Evolutionary conservation across 1,140 invertebrate species (phyloP).

Genomic region (Apocrypta bakeri): DNA sequence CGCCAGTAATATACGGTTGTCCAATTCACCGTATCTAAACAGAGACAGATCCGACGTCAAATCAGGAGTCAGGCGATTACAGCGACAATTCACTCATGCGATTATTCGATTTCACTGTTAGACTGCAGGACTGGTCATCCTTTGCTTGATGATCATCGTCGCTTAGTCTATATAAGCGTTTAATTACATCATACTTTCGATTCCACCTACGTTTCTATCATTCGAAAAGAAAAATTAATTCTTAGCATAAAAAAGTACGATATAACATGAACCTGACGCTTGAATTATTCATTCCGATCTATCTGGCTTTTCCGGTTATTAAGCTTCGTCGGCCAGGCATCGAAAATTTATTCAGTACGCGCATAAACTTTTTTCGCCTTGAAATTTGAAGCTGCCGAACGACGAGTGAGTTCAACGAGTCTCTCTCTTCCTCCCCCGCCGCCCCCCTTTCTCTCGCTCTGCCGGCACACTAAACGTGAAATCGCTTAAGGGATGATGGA

Average conservation of each 20-base stretch:
- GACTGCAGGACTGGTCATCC: too few species aligned
- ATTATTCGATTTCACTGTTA: conserved; percentile 24
- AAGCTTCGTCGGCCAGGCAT: conserved; percentile 4
- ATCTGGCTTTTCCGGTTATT: conserved; percentile 33
- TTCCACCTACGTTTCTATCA: too few species aligned
- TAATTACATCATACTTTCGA: too few species aligned
- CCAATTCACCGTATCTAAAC: conserved; percentile 53
- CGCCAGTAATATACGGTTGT: conserved; percentile 56
- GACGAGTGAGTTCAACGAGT: conserved; percentile 10
- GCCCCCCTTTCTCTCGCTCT: not conserved
- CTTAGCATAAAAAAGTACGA: not conserved
- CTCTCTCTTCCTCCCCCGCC: not conserved
- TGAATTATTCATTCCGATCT: conserved; percentile 29
- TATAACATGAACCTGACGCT: not conserved
- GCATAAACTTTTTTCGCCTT: conserved; percentile 39
- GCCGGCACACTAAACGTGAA: conserved; percentile 12
- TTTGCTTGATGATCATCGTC: too few species aligned
- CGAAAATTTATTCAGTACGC: conserved; percentile 41
- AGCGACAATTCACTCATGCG: conserved; percentile 21
- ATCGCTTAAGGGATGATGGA: conserved; percentile 14
- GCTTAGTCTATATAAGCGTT: too few species aligned
- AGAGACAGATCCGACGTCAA: conserved; percentile 37
- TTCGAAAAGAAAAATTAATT: conserved; percentile 19
- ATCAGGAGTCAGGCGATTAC: conserved; percentile 24
- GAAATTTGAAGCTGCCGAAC: conserved; percentile 8